Percentiles rank a stretch among this genome's conserved stretches.
Conservation (phyloP, 2,797 vertebrate genomes). For the Schizopygopsis pylzovi region DNA sequence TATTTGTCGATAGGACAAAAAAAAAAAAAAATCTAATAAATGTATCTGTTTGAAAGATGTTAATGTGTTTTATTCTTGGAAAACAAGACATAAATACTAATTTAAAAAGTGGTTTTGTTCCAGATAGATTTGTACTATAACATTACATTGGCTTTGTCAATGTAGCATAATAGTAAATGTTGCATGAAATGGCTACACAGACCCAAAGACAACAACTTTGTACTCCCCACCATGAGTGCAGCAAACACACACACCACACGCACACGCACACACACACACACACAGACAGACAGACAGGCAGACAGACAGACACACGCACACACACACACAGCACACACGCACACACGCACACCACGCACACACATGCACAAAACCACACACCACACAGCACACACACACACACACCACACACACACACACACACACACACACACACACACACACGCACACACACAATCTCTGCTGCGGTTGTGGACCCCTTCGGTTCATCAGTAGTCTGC, state of each 20-base stretch:
- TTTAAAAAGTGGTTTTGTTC: not conserved
- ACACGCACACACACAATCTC: not conserved
- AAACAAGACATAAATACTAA: not conserved
- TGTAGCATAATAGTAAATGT: not conserved
- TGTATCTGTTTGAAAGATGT: not conserved
- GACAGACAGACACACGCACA: no score
- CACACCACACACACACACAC: no score
- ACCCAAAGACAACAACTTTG: constrained; percentile 9
- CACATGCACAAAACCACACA: no score
- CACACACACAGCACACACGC: no score
- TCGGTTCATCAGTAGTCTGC: constrained; percentile 62
- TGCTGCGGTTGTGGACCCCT: constrained; percentile 16
- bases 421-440: not conserved
- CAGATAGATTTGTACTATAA: not conserved
- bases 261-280: not conserved
- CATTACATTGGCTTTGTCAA: not conserved
- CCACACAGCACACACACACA: not conserved
- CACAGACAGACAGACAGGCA: no score
- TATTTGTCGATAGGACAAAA: not conserved
- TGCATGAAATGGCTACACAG: constrained; percentile 1
- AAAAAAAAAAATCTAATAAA: not conserved
- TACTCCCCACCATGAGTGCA: not conserved
- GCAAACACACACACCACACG: not conserved
- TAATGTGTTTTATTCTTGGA: not conserved
- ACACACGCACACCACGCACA: no score